Evolutionary conservation across 2,888 invertebrate genomes (phyloP), one percentile per base, ranked within the genome.

Genomic region (Plebejus melissa): DNA sequence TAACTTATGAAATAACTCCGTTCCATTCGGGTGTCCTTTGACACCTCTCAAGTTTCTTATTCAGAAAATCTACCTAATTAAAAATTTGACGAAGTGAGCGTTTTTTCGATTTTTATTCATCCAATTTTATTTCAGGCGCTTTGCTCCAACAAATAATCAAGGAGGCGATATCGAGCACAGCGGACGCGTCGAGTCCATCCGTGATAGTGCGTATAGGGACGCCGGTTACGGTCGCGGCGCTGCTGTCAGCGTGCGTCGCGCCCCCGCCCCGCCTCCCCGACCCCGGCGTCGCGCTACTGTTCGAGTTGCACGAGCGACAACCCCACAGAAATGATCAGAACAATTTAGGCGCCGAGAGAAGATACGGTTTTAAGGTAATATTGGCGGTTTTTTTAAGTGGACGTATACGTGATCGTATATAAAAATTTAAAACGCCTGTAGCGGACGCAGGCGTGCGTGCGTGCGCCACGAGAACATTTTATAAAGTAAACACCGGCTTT

Each of bases 141-240:
- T 81, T 94, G 6, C 84, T 96, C 2, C 92, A 94, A 70, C 94
- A 94, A 81, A 94, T 95, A 78, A 88, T 94, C 74, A 88, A 88
- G 11, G 94, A 95, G 80, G 90, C 92, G 0, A 89, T 91, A 82
- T 82, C 90, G 0, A 89, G 84, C 75, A 87, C 84, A 0, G 76
- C 77, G 5, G 83, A 85, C 1, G 78, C 80, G 1, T 81, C 84
- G 0, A 84, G 80, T 0, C 85, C 88, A 0, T 94, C 93, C 69
- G 84, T 95, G 74, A 89, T 92, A 76, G 90, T 95, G 46, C 94
- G 94, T 72, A 94, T 95, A 36, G 95, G 94, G n/a, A 95, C 96
- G 78, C 95, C 96, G 13, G 94, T 94, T 5, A 94, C 95, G 0
- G 91, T 96, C 1, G 94, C 95, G 1, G 94, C 95, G 4, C 78